phyloP scores from a whole-genome alignment of 2,888 invertebrate species.

The Onthophagus sagittarius region DNA sequence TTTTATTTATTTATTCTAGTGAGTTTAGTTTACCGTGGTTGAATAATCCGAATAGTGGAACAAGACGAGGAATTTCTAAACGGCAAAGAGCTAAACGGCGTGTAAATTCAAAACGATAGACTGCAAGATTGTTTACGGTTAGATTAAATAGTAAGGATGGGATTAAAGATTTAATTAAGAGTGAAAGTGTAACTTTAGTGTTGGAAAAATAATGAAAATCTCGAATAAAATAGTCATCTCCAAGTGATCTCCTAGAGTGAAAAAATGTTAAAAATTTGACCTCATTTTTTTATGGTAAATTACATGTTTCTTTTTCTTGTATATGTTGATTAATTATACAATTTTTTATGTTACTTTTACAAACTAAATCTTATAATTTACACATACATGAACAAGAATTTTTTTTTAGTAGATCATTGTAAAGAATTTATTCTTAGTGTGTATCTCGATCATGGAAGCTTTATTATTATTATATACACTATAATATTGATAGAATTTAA shows the following conservation, averaged over 20 bases:
- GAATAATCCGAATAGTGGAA: conserved; percentile 36
- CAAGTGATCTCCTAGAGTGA: conserved; percentile 23
- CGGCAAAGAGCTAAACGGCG: conserved; percentile 35
- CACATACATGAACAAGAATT: conserved; percentile 4
- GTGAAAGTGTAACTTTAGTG: conserved; percentile 15
- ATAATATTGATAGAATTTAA: conserved; percentile 5
- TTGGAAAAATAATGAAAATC: conserved; percentile 13
- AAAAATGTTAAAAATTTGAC: neutral
- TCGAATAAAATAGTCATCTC: conserved; percentile 26
- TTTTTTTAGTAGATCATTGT: neutral
- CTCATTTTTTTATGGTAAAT: neutral
- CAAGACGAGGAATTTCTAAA: conserved; percentile 31
- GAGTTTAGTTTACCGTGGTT: conserved; percentile 47
- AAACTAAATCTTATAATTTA: neutral
- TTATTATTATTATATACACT: neutral
- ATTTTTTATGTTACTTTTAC: neutral
- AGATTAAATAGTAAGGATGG: neutral
- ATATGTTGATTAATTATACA: conserved; percentile 1
- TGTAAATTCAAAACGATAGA: conserved; percentile 36
- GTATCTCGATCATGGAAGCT: neutral
- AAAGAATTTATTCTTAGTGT: neutral
- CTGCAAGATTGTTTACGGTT: neutral
- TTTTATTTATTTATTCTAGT: conserved; percentile 34
- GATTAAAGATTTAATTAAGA: neutral
- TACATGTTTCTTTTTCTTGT: neutral